Evolutionary conservation across 1,140 invertebrate species (phyloP).

Genomic region (Diorhabda elongata): DNA sequence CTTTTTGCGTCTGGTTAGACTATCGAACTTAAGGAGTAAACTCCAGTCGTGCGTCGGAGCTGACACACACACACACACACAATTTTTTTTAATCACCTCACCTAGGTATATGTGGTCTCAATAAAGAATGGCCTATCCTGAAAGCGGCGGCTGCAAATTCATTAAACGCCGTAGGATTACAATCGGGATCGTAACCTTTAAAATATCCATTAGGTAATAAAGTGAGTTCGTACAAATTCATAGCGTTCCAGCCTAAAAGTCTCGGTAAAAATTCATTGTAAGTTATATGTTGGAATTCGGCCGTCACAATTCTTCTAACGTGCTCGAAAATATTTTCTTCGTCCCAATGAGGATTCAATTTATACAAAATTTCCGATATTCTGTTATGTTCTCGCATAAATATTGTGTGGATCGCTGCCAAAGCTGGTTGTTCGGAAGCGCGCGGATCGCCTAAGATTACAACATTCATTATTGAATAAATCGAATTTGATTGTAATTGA

Average conservation of each 20-base stretch:
- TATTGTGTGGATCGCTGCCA: conserved; percentile 80
- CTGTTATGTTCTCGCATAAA: conserved; percentile 87
- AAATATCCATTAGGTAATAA: conserved; percentile 84
- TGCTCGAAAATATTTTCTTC: conserved; percentile 83
- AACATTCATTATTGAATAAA: not conserved
- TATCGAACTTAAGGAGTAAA: no score
- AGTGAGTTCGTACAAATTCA: conserved; percentile 82
- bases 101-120: conserved; percentile 82
- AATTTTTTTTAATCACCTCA: conserved; percentile 20
- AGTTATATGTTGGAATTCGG: conserved; percentile 86
- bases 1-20: no score
- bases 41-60: no score
- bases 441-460: conserved; percentile 59
- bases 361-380: conserved; percentile 75
- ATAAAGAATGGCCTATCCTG: conserved; percentile 88
- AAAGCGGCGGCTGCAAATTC: conserved; percentile 94
- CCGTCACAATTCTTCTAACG: conserved; percentile 77
- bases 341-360: conserved; percentile 86
- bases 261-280: conserved; percentile 93
- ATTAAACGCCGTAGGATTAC: conserved; percentile 87
- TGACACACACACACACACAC: no score
- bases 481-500: no score
- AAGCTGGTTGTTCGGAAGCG: conserved; percentile 80
- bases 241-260: conserved; percentile 84
- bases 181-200: conserved; percentile 86